Evolutionary conservation across 1,140 invertebrate species (phyloP), one percentile per base, ranked within the genome.

Genomic region (Helicoverpa armigera): DNA sequence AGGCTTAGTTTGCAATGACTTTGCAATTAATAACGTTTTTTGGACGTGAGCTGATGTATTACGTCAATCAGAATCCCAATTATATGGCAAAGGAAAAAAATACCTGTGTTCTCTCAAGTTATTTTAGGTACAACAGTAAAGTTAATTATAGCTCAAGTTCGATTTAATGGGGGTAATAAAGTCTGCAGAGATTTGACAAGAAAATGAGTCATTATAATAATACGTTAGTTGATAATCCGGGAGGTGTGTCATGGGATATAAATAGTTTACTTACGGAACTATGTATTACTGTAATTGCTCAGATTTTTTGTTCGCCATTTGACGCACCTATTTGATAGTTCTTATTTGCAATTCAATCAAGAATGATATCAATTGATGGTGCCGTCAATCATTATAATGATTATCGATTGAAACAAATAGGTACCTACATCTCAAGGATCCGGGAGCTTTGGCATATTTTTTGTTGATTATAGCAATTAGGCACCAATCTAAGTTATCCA

Each of bases 1-100:
- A 67, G 61, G 23, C 61, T 67, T n/a, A 50, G 43, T 51, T 63
- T 23, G 18, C 56, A 48, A 12, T 67, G 35, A 54, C 67, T 77
- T 67, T 14, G 75, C 61, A 77, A 77, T 77, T 48, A 60, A 75
- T 61, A 60, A 61, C 11, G 18, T 54, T 35, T 77, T 63, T 67
- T 65, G 61, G 43, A 65, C 23, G 56, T 67, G 5, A 77, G 43
- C 18, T 67, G 60, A 77, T 77, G 16, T 29, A 54, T 75, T 23
- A 75, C 56, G 56, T 75, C 54, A 58, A 48, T 48, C 23, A n/a
- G 14, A 23, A 73, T 73, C 13, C 53, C 18, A 58, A 56, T 73
- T 73, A 29, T 70, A n/a, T 53, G 13, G 48, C 53, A 43, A 56
- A 29, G 29, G 70, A 53, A 73, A 35, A 73, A 73, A 73, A 35